Base-by-base conservation (phyloP, 2,113 vertebrate species). In the Oncorhynchus mykiss region DNA sequence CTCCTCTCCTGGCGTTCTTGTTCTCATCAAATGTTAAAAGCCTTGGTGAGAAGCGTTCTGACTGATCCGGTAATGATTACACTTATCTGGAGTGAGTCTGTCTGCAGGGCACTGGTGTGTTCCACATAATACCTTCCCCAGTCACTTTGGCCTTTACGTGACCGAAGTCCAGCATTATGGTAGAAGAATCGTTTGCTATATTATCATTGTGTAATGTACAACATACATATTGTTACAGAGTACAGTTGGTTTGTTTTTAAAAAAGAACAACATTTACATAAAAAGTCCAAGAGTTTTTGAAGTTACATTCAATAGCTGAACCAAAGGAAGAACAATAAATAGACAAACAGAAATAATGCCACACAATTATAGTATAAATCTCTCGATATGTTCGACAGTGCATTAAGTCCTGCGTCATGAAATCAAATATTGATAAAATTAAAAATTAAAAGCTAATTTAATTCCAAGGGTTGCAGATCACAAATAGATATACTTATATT, bases 241-340 rank as follows among this genome's bases (percentile, higher is more conserved):
- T 92, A 93, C 88, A 92, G 87, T 90, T 82, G 87, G 91, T 88
- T 83, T 84, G 89, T 83, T 81, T 70, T 64, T 80, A 88, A 84
- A 92, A 90, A 92, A 92, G 78, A 91, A 90, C 81, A 88, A 89
- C 89, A 83, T 84, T 86, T 89, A 91, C 88, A 83, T 92, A 92
- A 90, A 92, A 92, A 88, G 84, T 87, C 85, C 84, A 80, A 89
- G 80, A 83, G 77, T 84, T 88, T 78, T 86, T 84, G 70, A 90
- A 92, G 77, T 91, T 90, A 93, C 92, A 93, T 92, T 93, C 92
- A 93, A 79, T 88, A 91, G 92, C 90, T 92, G 92, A 93, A 92
- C 83, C 70, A 64, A 92, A 84, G 78, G 69, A 70, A 85, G 85
- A 67, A 31, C 16, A 29, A 3, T 1, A 79, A 80, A 80, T 69